These are phyloP conservation scores for Scaptodrosophila lebanonensis DNA, from an alignment of 1,140 invertebrate species.

Conservation along the genomic window DNA sequence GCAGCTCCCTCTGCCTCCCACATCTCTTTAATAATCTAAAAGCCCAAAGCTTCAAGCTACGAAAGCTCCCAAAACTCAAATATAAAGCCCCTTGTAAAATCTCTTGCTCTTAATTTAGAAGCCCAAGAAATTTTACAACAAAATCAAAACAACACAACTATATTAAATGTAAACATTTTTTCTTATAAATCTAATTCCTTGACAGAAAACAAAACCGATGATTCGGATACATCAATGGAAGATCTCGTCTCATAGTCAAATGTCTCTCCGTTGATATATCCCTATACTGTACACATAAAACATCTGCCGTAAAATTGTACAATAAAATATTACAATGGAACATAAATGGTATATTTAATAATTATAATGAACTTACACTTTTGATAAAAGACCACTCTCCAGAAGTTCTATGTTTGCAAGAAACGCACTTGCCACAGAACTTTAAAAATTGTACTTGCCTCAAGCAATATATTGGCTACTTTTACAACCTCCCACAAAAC, in stretches of 20 bases:
- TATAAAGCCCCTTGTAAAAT: neutral
- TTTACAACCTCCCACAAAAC: constrained; percentile 11
- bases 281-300: constrained; percentile 7
- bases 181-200: neutral
- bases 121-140: neutral
- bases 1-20: no score
- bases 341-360: constrained; percentile 18
- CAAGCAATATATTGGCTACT: constrained; percentile 4
- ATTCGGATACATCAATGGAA: constrained; percentile 11
- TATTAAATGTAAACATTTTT: constrained; percentile 3
- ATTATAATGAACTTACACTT: constrained; percentile 20
- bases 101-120: neutral
- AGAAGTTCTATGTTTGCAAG: constrained; percentile 12
- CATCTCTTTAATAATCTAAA: neutral
- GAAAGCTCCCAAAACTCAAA: neutral
- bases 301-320: neutral
- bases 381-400: constrained; percentile 12
- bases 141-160: neutral
- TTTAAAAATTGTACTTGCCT: neutral
- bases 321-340: constrained; percentile 20
- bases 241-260: constrained; percentile 6
- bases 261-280: neutral
- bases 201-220: neutral
- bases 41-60: neutral
- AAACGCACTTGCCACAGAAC: constrained; percentile 10